phyloP scores from a whole-genome alignment of 2,888 invertebrate genomes.

The Phortica magna region DNA sequence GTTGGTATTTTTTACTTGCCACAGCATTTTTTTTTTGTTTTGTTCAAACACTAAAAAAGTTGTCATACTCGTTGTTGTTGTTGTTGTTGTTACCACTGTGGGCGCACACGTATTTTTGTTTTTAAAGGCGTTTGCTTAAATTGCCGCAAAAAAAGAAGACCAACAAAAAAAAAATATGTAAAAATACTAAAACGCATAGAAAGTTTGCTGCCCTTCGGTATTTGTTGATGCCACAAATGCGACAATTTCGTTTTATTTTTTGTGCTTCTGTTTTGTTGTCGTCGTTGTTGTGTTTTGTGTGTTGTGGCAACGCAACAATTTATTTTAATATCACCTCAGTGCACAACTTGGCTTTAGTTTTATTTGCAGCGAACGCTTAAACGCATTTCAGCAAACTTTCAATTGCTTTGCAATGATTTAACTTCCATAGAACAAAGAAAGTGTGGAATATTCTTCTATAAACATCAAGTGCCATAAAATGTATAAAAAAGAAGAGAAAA shows the following conservation, averaged over 20 bases:
- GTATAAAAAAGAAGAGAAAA: neutral
- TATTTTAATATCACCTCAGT: slow-evolving; percentile 52
- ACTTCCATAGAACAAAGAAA: neutral
- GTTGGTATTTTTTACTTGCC: neutral
- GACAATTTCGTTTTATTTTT: neutral
- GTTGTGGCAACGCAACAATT: slow-evolving; percentile 41
- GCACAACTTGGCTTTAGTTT: too few relatives aligned
- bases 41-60: slow-evolving; percentile 11
- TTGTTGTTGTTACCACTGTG: slow-evolving; percentile 28
- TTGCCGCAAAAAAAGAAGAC: slow-evolving; percentile 14
- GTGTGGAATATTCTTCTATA: neutral
- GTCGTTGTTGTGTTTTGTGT: slow-evolving; percentile 30
- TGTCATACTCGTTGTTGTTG: slow-evolving; percentile 41
- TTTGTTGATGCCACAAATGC: neutral
- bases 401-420: neutral
- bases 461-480: neutral
- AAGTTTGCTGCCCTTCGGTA: neutral
- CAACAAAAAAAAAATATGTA: neutral
- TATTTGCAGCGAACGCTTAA: neutral
- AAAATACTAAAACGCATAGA: neutral
- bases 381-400: neutral
- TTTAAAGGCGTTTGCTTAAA: slow-evolving; percentile 25
- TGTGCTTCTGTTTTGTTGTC: too few relatives aligned
- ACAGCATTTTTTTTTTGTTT: slow-evolving; percentile 34
- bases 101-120: neutral